A percentile compares a stretch with the other conserved stretches of the same genome.
Conservation (phyloP, 2,888 invertebrate genomes). For the Eristalinus sepulchralis region DNA sequence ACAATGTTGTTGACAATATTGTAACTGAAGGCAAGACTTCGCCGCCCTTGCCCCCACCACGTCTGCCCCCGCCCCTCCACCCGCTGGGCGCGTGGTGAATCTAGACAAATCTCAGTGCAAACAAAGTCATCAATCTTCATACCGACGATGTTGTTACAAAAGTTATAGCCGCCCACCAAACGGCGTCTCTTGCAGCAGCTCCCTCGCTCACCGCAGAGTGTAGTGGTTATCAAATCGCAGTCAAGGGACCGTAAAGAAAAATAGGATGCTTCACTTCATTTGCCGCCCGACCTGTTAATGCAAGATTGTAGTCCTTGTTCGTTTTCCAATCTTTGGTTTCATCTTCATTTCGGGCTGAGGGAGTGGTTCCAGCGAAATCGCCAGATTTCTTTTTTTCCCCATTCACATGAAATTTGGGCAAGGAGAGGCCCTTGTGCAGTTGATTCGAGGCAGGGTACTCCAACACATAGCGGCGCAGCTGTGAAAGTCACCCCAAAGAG, state of each 20-base stretch:
- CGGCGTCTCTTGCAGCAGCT: background rate
- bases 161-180: background rate
- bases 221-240: slow-evolving; percentile 50
- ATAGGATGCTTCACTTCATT: slow-evolving; percentile 27
- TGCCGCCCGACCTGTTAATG: slow-evolving; percentile 21
- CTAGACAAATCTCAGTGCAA: slow-evolving; percentile 63
- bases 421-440: slow-evolving; percentile 6
- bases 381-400: no score
- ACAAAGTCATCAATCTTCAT: slow-evolving; percentile 66
- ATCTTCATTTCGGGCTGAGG: background rate
- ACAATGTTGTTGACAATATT: slow-evolving; percentile 62
- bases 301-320: slow-evolving; percentile 22
- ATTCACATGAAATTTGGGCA: slow-evolving; percentile 59
- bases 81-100: slow-evolving; percentile 4
- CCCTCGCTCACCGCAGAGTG: background rate
- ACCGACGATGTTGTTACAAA: slow-evolving; percentile 41
- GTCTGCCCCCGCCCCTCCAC: background rate
- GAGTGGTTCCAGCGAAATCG: background rate
- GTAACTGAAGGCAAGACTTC: slow-evolving; percentile 37
- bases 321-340: slow-evolving; percentile 1
- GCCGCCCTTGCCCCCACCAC: background rate
- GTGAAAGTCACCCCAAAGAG: slow-evolving; percentile 6
- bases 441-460: slow-evolving; percentile 13
- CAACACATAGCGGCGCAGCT: slow-evolving; percentile 2
- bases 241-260: slow-evolving; percentile 12